A percentile compares a stretch with the other conserved stretches of the same genome.
Evolutionary conservation across 1,140 invertebrate genomes (phyloP).

Genomic region (Potamilus streckersoni): DNA sequence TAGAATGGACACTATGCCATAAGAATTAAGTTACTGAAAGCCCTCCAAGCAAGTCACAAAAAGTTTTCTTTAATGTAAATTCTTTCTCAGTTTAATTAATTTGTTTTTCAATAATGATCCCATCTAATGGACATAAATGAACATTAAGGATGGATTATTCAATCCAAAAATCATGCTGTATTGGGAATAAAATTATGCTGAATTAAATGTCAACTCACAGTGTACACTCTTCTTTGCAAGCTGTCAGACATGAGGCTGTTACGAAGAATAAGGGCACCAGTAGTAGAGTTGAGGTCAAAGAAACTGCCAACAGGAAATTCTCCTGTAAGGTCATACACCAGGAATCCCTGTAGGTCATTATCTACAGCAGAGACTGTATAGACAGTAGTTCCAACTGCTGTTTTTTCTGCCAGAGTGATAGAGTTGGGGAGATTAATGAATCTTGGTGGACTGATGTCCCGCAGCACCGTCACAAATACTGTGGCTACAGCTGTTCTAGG

Average conservation of each 20-base stretch:
- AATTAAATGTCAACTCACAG: constrained; percentile 1
- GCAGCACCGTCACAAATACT: constrained; percentile 43
- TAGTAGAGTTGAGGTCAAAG: constrained; percentile 87
- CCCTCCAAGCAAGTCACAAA: too few relatives aligned
- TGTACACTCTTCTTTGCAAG: constrained; percentile 28
- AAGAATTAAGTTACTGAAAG: too few relatives aligned
- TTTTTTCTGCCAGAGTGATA: constrained; percentile 35
- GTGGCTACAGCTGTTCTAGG: constrained; percentile 28
- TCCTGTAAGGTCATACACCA: constrained; percentile 42
- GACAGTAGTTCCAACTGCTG: constrained; percentile 10
- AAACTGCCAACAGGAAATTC: constrained; percentile 37
- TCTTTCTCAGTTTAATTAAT: too few relatives aligned
- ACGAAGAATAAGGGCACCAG: constrained; percentile 84
- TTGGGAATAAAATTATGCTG: too few relatives aligned
- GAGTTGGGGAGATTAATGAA: constrained; percentile 40
- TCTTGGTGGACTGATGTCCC: constrained; percentile 37
- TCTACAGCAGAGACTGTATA: constrained; percentile 25
- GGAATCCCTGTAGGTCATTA: constrained; percentile 27
- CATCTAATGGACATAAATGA: too few relatives aligned
- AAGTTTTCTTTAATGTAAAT: too few relatives aligned
- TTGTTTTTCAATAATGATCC: too few relatives aligned
- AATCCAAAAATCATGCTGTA: too few relatives aligned
- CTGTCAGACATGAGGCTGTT: constrained; percentile 81
- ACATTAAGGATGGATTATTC: too few relatives aligned
- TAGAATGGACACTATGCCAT: too few relatives aligned